Percentiles rank a stretch among this genome's conserved stretches.
Evolutionary conservation across 2,113 vertebrate genomes (phyloP).

Genomic region (Hippoglossus stenolepis): DNA sequence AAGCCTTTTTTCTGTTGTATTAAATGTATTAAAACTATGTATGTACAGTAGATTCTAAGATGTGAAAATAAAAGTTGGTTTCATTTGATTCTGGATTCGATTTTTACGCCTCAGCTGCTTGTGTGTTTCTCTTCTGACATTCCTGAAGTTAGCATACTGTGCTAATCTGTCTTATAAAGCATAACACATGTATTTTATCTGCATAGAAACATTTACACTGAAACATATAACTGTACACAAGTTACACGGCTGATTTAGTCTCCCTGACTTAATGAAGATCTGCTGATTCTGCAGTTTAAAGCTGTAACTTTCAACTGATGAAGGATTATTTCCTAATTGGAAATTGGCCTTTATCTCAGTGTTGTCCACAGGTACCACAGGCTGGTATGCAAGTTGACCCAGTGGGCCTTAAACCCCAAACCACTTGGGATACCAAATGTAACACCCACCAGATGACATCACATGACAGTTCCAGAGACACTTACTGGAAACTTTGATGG

Average conservation of each 20-base stretch:
- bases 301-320: too few species aligned
- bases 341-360: not conserved
- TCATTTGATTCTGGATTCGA: not conserved
- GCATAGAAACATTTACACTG: too few species aligned
- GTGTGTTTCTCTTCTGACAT: not conserved
- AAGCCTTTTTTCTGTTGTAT: not conserved
- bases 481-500: too few species aligned
- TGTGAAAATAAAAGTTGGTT: not conserved
- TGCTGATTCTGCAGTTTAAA: too few species aligned
- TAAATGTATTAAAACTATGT: not conserved
- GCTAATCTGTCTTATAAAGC: too few species aligned
- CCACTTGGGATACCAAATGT: not conserved
- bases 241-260: too few species aligned
- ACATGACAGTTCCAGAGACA: too few species aligned
- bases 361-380: conserved; percentile 50
- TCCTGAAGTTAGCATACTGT: not conserved
- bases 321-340: too few species aligned
- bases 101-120: not conserved
- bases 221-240: too few species aligned
- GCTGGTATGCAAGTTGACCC: not conserved
- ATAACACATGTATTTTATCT: too few species aligned
- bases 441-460: not conserved
- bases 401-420: not conserved
- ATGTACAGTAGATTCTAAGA: not conserved
- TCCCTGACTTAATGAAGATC: too few species aligned